Conservation (phyloP, 2,113 vertebrate species). For the Orycteropus afer region DNA sequence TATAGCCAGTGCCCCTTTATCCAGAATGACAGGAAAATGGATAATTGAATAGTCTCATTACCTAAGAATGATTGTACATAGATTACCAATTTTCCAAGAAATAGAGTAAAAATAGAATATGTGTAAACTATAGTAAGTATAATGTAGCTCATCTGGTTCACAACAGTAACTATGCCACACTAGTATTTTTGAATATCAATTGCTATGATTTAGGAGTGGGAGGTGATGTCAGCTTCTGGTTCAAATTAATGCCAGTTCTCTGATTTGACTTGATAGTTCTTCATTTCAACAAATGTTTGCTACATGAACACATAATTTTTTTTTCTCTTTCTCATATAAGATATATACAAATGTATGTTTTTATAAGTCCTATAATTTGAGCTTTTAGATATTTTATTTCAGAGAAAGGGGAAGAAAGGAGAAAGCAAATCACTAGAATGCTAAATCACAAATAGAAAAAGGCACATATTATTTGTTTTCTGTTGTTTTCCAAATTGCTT, state of each 20-base stretch:
- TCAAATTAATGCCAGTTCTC: not conserved
- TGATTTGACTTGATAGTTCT: not conserved
- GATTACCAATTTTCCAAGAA: slow-evolving; percentile 58
- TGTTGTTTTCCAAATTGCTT: not conserved
- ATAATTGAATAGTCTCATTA: slow-evolving; percentile 30
- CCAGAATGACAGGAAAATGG: slow-evolving; percentile 45
- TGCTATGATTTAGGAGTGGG: not conserved
- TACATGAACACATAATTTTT: not conserved
- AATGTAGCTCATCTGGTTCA: slow-evolving; percentile 6
- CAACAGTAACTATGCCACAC: not conserved
- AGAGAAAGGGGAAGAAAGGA: not conserved
- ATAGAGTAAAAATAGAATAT: slow-evolving; percentile 34
- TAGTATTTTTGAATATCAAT: not conserved
- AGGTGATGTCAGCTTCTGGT: not conserved
- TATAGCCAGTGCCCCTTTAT: not conserved
- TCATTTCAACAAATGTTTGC: slow-evolving; percentile 23
- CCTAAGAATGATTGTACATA: slow-evolving; percentile 50
- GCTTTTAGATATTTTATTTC: slow-evolving; percentile 34
- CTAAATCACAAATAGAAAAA: slow-evolving; percentile 28
- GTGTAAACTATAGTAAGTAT: not conserved
- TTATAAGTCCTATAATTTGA: not conserved
- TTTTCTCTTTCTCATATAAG: slow-evolving; percentile 9
- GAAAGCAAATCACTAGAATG: not conserved
- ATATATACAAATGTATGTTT: not conserved
- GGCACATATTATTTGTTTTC: not conserved